Base-by-base conservation (phyloP, 2,888 invertebrate species). In the Nycteola revayana region DNA sequence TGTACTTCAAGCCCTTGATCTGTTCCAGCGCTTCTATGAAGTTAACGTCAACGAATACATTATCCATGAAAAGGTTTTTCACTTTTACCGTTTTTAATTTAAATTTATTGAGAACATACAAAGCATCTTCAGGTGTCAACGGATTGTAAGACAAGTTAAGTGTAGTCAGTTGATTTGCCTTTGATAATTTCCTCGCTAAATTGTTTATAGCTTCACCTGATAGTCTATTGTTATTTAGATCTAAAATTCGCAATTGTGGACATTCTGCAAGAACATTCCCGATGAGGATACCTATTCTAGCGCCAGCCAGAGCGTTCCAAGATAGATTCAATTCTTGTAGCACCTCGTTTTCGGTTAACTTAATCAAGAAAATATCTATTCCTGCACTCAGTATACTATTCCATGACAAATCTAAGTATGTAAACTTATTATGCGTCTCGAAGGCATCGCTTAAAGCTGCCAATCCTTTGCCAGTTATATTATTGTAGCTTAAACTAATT, bases 91-190 rank as follows among this genome's bases (percentile, higher is more conserved):
- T 37, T 2, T 23, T 9, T 1, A 27, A 28, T 36, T 58, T 66
- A 40, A 80, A 46, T 54, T 66, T 73, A 1, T 34, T 20, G 1
- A 83, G 45, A 14, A 79, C 33, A 8, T 20, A 39, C 0, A 66
- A 8, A 6, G 81, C 75, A 28, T 82, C 80, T 0, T 21, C 40
- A 6, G 68, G 58, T 1, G 62, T 53, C 49, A 83, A 29, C 1
- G 81, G 81, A 35, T 83, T 83, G 24, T 48, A 66, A 5, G 83
- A 81, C 30, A 83, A 46, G 62, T 80, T 55, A 1, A 84, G 52
- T 0, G 62, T 68, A 0, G 48, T 32, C 9, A 84, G 29, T 22
- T 68, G 74, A 28, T 68, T 66, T 0, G 81, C 62, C 27, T 51
- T 65, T 0, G 9, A 21, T 20, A 84, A 34, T 32, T 26, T 39